phyloP scores from a whole-genome alignment of 2,797 vertebrate genomes.

The Sebastes itinus region DNA sequence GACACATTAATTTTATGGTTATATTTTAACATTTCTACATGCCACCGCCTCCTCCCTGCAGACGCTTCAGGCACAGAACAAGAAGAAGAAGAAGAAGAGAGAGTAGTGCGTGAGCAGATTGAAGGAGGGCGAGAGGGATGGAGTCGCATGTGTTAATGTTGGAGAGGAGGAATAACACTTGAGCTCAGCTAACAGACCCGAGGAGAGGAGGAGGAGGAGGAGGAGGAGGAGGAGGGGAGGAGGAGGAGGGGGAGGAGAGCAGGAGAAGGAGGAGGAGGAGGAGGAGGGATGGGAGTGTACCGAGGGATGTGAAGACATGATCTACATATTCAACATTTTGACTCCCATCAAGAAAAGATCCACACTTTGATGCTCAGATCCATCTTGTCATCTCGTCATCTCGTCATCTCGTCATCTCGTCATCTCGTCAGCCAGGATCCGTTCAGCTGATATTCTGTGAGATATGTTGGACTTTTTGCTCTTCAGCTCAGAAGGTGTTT shows the following conservation, averaged over 20 bases:
- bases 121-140: constrained; percentile 41
- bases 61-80: constrained; percentile 25
- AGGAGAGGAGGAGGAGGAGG: neutral
- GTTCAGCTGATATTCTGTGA: neutral
- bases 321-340: constrained; percentile 64
- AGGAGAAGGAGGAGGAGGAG: neutral
- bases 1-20: constrained; percentile 57
- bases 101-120: constrained; percentile 18
- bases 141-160: constrained; percentile 44
- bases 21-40: constrained; percentile 55
- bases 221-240: no score
- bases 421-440: neutral
- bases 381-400: neutral
- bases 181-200: constrained; percentile 27
- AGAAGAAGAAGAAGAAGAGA: neutral
- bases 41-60: constrained; percentile 24
- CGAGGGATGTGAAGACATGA: constrained; percentile 48
- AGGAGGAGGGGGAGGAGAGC: constrained; percentile 2
- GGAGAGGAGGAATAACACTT: constrained; percentile 45
- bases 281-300: neutral
- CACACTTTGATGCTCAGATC: constrained; percentile 39
- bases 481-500: neutral
- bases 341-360: constrained; percentile 29
- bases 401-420: neutral
- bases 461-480: neutral